Conservation (phyloP, 1,140 invertebrate genomes). For the Trichogramma pretiosum region DNA sequence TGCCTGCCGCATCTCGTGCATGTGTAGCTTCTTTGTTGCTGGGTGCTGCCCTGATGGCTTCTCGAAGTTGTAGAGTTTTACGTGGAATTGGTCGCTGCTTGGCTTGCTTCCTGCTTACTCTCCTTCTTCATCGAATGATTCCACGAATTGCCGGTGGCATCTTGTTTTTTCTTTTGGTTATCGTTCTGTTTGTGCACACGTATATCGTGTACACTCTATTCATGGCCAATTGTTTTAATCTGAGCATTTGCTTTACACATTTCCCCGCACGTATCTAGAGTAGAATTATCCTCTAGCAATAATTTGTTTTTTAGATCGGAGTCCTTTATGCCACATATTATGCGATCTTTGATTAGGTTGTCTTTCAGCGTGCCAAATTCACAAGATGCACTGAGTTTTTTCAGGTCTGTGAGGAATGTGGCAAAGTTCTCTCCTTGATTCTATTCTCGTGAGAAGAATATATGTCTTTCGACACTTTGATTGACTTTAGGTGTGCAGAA, state of each 20-base stretch:
- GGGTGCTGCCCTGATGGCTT: no score
- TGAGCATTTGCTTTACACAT: conserved; percentile 19
- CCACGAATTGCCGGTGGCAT: neutral
- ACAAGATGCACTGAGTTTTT: conserved; percentile 19
- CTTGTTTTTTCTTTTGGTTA: conserved; percentile 1
- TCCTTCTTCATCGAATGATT: neutral
- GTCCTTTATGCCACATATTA: conserved; percentile 20
- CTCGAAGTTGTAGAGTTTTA: no score
- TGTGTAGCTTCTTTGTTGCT: neutral
- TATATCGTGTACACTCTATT: neutral
- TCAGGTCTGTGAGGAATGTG: conserved; percentile 19
- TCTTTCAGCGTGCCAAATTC: conserved; percentile 17
- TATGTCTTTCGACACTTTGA: conserved; percentile 24
- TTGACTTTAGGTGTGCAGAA: conserved; percentile 28
- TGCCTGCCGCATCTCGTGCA: conserved; percentile 7
- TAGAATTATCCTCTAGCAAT: conserved; percentile 14
- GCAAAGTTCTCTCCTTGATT: conserved; percentile 19
- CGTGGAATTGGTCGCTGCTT: neutral
- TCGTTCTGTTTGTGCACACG: neutral
- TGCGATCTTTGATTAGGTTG: conserved; percentile 20
- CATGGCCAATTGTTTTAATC: conserved; percentile 13
- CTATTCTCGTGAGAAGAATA: conserved; percentile 18
- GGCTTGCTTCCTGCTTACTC: neutral
- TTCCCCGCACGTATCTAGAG: conserved; percentile 19
- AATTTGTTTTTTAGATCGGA: conserved; percentile 18